Conservation (phyloP, 2,113 vertebrate species). For the Rana temporaria region DNA sequence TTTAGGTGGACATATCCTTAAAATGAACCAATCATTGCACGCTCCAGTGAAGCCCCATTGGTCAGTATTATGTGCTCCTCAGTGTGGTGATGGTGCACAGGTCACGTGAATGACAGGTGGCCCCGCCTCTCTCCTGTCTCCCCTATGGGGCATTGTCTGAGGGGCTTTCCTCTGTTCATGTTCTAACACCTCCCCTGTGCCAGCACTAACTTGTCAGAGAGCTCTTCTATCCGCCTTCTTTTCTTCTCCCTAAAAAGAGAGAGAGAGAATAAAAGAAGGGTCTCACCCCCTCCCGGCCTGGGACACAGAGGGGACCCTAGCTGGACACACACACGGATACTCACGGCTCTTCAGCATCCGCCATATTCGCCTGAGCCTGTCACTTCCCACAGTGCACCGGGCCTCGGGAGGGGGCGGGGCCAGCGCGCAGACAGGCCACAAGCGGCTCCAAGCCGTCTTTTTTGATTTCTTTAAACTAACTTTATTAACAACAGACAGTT, state of each 20-base stretch:
- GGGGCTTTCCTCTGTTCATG: constrained; percentile 5
- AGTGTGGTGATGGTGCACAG: too few species aligned
- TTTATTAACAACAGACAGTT: neutral
- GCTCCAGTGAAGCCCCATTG: too few species aligned
- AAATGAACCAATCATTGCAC: too few species aligned
- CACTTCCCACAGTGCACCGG: constrained; percentile 64
- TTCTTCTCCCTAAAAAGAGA: constrained; percentile 96
- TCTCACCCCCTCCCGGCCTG: constrained; percentile 75
- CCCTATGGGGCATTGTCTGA: neutral
- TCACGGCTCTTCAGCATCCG: constrained; percentile 96
- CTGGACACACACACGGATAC: constrained; percentile 73
- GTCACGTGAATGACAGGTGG: constrained; percentile 1
- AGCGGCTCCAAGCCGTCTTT: neutral
- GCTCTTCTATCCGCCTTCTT: constrained; percentile 99
- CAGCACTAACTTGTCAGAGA: constrained; percentile 98
- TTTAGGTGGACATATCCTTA: too few species aligned
- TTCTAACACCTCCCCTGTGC: constrained; percentile 62
- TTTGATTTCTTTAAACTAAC: neutral
- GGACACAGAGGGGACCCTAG: constrained; percentile 63
- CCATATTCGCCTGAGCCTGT: constrained; percentile 81
- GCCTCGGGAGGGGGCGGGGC: constrained; percentile 31
- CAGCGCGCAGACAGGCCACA: neutral
- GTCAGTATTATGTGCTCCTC: too few species aligned
- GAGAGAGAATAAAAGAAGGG: constrained; percentile 91
- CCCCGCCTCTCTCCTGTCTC: constrained; percentile 52